Evolutionary conservation across 1,140 invertebrate species (phyloP).

Genomic region (Mycetomoellerius zeteki): DNA sequence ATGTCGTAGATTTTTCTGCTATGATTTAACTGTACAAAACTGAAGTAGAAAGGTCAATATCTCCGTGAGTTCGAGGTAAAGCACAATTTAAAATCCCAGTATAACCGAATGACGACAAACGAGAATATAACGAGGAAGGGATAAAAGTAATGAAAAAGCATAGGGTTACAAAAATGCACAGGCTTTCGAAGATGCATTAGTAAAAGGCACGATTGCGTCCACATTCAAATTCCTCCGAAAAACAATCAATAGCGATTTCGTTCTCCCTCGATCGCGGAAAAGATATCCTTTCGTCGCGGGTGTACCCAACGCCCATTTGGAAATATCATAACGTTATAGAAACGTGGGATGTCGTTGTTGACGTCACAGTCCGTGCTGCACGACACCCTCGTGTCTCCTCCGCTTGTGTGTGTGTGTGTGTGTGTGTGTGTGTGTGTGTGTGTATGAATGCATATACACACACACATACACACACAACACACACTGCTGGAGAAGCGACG

Average conservation of each 20-base stretch:
- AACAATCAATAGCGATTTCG: constrained; percentile 4
- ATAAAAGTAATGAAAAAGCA: constrained; percentile 16
- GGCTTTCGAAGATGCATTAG: neutral
- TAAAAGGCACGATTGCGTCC: neutral
- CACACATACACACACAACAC: constrained; percentile 31
- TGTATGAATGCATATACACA: neutral
- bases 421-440: neutral
- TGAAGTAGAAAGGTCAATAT: neutral
- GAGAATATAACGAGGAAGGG: neutral
- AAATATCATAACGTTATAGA: constrained; percentile 34
- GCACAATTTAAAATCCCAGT: constrained; percentile 25
- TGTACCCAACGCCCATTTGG: neutral
- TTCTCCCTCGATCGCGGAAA: neutral
- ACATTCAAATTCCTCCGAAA: neutral
- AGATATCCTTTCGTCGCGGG: neutral
- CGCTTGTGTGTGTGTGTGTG: neutral
- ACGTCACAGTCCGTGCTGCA: constrained; percentile 45
- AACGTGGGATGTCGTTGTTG: constrained; percentile 58
- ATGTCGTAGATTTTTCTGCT: neutral
- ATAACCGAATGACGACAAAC: neutral
- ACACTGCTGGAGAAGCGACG: constrained; percentile 46
- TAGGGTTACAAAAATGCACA: neutral
- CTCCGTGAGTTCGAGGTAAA: neutral
- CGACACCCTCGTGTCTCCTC: constrained; percentile 56
- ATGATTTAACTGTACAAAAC: neutral